Evolutionary conservation across 2,888 invertebrate species (phyloP).

Genomic region (Phragmatobia fuliginosa): DNA sequence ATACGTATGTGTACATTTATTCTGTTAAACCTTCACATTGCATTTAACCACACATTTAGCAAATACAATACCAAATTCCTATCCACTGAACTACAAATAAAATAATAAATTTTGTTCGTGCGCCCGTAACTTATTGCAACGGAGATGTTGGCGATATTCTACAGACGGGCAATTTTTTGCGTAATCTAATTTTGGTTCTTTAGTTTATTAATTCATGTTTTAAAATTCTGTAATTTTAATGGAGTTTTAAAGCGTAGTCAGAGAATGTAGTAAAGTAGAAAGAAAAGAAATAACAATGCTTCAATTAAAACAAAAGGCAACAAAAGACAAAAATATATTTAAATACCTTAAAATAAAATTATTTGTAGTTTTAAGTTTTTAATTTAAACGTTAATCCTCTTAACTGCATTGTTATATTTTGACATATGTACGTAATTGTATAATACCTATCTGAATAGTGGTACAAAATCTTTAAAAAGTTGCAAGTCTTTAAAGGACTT

Average conservation of each 20-base stretch:
- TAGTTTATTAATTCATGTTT: background rate
- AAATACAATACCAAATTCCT: conserved; percentile 36
- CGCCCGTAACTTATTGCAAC: conserved; percentile 70
- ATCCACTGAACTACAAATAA: conserved; percentile 48
- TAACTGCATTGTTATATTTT: too few relatives aligned
- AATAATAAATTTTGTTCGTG: conserved; percentile 66
- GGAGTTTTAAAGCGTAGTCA: too few relatives aligned
- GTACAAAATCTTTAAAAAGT: background rate
- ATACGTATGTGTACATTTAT: background rate
- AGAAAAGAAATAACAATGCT: too few relatives aligned
- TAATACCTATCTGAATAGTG: too few relatives aligned
- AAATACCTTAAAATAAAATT: too few relatives aligned
- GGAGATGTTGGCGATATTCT: conserved; percentile 61
- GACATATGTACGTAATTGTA: too few relatives aligned
- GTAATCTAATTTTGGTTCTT: background rate
- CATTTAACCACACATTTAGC: conserved; percentile 26
- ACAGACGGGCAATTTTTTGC: conserved; percentile 41
- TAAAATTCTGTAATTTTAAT: too few relatives aligned
- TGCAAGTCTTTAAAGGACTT: conserved; percentile 21
- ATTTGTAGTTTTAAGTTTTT: too few relatives aligned
- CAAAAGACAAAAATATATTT: too few relatives aligned
- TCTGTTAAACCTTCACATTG: conserved; percentile 15
- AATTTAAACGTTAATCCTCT: too few relatives aligned
- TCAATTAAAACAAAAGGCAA: too few relatives aligned
- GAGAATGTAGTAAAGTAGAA: too few relatives aligned